phyloP scores from a whole-genome alignment of 2,888 invertebrate species.

The Ichneumoninae sp. region DNA sequence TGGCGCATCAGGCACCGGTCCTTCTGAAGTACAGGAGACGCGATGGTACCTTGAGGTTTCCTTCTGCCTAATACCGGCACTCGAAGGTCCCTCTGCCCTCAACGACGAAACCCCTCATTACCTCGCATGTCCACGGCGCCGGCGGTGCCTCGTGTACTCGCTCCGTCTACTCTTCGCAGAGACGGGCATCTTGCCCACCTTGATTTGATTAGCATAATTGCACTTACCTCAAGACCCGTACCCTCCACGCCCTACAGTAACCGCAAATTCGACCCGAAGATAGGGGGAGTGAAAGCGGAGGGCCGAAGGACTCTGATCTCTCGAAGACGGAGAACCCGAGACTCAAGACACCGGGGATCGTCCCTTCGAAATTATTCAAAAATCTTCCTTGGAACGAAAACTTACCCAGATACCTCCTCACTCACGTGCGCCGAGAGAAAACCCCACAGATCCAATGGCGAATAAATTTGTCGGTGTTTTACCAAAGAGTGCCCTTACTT shows the following conservation, averaged over 20 bases:
- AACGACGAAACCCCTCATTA: slow-evolving; percentile 80
- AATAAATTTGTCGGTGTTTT: slow-evolving; percentile 31
- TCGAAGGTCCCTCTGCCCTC: slow-evolving; percentile 72
- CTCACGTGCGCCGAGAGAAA: not conserved
- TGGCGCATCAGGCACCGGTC: slow-evolving; percentile 15
- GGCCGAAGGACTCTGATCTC: slow-evolving; percentile 43
- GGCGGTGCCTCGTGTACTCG: slow-evolving; percentile 60
- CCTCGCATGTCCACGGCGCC: slow-evolving; percentile 74
- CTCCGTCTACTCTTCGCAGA: slow-evolving; percentile 27
- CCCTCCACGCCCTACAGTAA: slow-evolving; percentile 56
- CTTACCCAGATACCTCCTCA: not conserved
- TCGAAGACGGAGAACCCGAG: slow-evolving; percentile 39
- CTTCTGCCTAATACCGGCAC: slow-evolving; percentile 80
- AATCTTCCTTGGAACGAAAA: not conserved
- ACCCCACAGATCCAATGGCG: not conserved
- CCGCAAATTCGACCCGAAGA: slow-evolving; percentile 73
- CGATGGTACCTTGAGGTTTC: slow-evolving; percentile 78
- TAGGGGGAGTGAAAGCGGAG: slow-evolving; percentile 33
- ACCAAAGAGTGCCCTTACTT: not conserved
- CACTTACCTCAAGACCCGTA: slow-evolving; percentile 74
- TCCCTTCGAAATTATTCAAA: slow-evolving; percentile 4
- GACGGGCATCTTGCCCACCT: slow-evolving; percentile 77
- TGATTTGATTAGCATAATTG: slow-evolving; percentile 83
- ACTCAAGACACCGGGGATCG: slow-evolving; percentile 18
- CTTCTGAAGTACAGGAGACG: slow-evolving; percentile 66